Evolutionary conservation across 2,888 invertebrate genomes (phyloP), one percentile per base, ranked within the genome.

Genomic region (Oscheius sp.): DNA sequence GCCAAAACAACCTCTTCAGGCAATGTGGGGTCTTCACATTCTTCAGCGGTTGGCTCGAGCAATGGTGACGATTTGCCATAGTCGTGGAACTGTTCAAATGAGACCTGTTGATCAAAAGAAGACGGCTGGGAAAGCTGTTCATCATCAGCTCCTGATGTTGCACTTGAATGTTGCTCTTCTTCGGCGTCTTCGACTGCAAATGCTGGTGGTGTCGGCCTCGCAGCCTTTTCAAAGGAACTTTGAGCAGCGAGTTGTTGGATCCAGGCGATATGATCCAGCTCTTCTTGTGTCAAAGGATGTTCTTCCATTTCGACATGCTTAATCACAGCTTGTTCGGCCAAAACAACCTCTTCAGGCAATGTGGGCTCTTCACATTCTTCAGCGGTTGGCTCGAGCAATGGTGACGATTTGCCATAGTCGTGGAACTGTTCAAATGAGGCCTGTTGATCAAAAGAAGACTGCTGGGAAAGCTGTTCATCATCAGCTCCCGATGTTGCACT

Each of bases 191-290:
- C 53, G 5, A n/a, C 53, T 53, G 13, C 53, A 21, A n/a, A n/a
- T 3, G 10, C 10, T n/a, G 53, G 53, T 3, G 53, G 53, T 10
- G 3, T 11, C 3, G 53, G 53, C 21, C 11, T 13, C 10, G 21
- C 11, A 53, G 53, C 5, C 53, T 53, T 53, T 3, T 78, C 78
- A 63, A 78, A 76, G 21, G 80, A 75, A 1, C 74, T 70, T 53
- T 81, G 79, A 37, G 76, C 72, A 9, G 79, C 79, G 29, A 79
- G 48, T 33, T 55, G 70, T 51, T 77, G 76, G 13, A 79, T 79
- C 60, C 65, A 63, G 7, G 77, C 77, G 35, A 81, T 81, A 60
- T 82, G 82, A 50, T 78, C 79, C n/a, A 82, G 76, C 62, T 79
- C 79, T n/a, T 55, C 75, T 76, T 79, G 63, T 79, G 79, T n/a